phyloP scores from a whole-genome alignment of 2,888 invertebrate species.

The Ornithoptera priamus region DNA sequence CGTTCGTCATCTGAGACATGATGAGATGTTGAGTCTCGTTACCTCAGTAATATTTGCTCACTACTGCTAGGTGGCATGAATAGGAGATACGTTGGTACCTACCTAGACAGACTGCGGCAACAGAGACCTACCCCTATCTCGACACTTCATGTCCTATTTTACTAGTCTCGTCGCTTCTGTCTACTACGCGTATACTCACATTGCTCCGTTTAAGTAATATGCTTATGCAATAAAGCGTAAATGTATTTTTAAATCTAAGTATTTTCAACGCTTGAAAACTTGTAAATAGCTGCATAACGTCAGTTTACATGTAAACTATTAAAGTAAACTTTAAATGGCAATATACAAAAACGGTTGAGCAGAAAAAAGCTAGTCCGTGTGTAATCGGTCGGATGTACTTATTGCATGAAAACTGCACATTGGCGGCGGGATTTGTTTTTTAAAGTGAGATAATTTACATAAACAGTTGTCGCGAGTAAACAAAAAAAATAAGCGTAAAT shows the following conservation, averaged over 20 bases:
- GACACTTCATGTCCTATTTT: too few species aligned
- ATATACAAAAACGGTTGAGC: neutral
- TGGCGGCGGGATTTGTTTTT: conserved; percentile 15
- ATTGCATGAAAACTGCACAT: conserved; percentile 23
- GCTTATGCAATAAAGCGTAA: neutral
- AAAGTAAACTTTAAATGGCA: conserved; percentile 12
- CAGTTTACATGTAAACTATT: conserved; percentile 10
- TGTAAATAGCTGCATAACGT: neutral
- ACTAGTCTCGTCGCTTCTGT: neutral
- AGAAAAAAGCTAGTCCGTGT: conserved; percentile 6
- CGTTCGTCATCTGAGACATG: too few species aligned
- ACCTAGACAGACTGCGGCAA: too few species aligned
- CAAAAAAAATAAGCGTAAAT: conserved; percentile 1
- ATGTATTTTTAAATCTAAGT: neutral
- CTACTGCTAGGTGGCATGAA: too few species aligned
- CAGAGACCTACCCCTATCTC: too few species aligned
- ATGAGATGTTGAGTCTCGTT: too few species aligned
- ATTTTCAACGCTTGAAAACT: neutral
- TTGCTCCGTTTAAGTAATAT: neutral
- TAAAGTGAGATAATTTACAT: conserved; percentile 23
- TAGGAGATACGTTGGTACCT: too few species aligned
- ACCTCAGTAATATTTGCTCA: too few species aligned
- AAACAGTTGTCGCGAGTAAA: conserved; percentile 15
- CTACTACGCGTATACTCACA: neutral
- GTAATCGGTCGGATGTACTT: conserved; percentile 15